Evolutionary conservation across 2,113 vertebrate species (phyloP), one percentile per base, ranked within the genome.

Genomic region (Gallinago undulata): DNA sequence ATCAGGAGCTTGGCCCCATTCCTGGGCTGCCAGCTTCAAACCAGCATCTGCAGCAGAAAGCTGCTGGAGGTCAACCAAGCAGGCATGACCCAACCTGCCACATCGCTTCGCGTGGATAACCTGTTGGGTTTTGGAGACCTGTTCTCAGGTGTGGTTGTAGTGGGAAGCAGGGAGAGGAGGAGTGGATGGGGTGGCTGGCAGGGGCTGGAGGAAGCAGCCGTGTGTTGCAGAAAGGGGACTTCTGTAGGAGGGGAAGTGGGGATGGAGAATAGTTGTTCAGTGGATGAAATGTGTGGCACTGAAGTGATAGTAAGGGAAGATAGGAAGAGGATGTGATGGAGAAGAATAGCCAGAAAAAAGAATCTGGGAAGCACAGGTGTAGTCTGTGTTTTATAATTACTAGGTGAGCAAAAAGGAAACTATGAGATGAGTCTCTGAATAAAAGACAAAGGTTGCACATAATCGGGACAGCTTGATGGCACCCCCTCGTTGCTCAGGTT

Each of bases 81-180:
- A 1, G 43, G 14, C 27, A 22, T 7, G 5, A 47, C 27, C 59
- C 1, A 10, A 53, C 39, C 47, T 89, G n/a, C 19, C 1, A 0
- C 1, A 0, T 90, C 1, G 1, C 57, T 16, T 81, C 3, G 4
- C 2, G 0, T 19, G 31, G 23, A 21, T 84, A 69, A 39, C 35
- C 73, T 68, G 8, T 17, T 73, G 16, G 6, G 10, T 59, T 78
- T 57, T 50, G 66, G 16, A 10, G 22, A 39, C 21, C 47, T 7
- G 3, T n/a, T 81, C 19, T 3, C 19, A 8, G 18, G n/a, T 73
- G n/a, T 1, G 8, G 23, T 48, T 2, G 17, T 82, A 66, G 31
- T 0, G 6, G 31, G 14, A 79, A 33, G 27, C 25, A 56, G 22
- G 50, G 47, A 63, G 27, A 6, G 53, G 63, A 39, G 41, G 48